Evolutionary conservation across 2,888 invertebrate species (phyloP).

Genomic region (Anorthoa munda): DNA sequence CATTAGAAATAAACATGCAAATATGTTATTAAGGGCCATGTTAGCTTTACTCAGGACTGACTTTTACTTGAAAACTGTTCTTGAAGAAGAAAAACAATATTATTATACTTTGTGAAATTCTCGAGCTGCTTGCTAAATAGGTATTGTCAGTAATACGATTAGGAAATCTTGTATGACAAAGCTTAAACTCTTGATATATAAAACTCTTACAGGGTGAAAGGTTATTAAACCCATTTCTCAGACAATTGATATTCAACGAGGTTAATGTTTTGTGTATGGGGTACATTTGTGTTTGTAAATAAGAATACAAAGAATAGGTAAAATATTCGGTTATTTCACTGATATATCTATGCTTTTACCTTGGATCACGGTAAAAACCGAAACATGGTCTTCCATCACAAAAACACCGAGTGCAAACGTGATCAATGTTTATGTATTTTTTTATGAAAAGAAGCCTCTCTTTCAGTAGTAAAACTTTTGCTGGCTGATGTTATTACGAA

Average conservation of each 20-base stretch:
- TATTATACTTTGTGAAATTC: not conserved
- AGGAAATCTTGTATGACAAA: not conserved
- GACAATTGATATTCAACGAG: not conserved
- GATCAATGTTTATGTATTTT: not conserved
- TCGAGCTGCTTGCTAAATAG: conserved; percentile 1
- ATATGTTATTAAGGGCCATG: conserved; percentile 17
- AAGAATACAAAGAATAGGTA: too few relatives aligned
- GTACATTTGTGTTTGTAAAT: not conserved
- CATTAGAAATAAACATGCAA: conserved; percentile 17
- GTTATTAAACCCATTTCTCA: not conserved
- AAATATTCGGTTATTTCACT: too few relatives aligned
- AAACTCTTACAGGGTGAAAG: not conserved
- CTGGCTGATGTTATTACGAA: not conserved
- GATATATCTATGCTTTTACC: too few relatives aligned
- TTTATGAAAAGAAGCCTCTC: not conserved
- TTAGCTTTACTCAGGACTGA: not conserved
- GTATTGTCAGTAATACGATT: conserved; percentile 1
- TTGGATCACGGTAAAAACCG: too few relatives aligned
- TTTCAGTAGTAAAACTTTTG: too few relatives aligned
- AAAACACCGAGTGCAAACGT: not conserved
- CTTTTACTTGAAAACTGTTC: not conserved
- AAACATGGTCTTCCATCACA: not conserved
- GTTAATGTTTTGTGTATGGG: too few relatives aligned
- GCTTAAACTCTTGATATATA: not conserved
- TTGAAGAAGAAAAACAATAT: not conserved